Conservation (phyloP, 2,797 vertebrate genomes). For the Varecia variegata region DNA sequence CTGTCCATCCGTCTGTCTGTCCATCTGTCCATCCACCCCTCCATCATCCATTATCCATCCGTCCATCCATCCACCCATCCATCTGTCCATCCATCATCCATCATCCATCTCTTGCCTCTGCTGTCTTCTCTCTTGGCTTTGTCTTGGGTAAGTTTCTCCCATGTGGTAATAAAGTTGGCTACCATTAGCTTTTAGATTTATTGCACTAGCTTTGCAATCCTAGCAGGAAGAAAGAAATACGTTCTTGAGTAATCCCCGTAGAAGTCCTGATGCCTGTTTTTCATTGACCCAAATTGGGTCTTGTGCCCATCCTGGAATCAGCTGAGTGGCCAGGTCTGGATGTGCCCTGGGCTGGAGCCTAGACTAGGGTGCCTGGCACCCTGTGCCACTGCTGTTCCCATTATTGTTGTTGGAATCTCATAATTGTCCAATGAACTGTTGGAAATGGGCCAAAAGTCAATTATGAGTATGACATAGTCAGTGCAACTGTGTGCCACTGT, state of each 20-base stretch:
- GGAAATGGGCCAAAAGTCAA: conserved; percentile 23
- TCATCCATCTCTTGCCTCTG: neutral
- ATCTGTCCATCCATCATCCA: no score
- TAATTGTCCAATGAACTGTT: no score
- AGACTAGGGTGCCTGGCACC: neutral
- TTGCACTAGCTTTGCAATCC: neutral
- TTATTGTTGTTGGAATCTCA: conserved; percentile 47
- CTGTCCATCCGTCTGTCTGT: no score
- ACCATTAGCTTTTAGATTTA: neutral
- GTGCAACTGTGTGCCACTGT: neutral
- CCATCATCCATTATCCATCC: neutral
- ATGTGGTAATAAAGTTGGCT: neutral
- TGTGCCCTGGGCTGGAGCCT: neutral
- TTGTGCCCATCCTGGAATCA: neutral
- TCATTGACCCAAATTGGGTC: neutral
- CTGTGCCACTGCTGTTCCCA: neutral
- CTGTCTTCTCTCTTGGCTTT: neutral
- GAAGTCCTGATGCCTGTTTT: neutral
- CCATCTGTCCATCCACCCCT: neutral
- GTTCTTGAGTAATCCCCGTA: neutral
- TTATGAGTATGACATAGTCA: conserved; percentile 28
- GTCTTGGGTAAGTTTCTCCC: neutral
- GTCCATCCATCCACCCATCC: no score
- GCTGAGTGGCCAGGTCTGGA: neutral
- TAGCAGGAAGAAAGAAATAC: neutral